phyloP scores from a whole-genome alignment of 2,888 invertebrate species.

The Malthinus seriepunctatus region DNA sequence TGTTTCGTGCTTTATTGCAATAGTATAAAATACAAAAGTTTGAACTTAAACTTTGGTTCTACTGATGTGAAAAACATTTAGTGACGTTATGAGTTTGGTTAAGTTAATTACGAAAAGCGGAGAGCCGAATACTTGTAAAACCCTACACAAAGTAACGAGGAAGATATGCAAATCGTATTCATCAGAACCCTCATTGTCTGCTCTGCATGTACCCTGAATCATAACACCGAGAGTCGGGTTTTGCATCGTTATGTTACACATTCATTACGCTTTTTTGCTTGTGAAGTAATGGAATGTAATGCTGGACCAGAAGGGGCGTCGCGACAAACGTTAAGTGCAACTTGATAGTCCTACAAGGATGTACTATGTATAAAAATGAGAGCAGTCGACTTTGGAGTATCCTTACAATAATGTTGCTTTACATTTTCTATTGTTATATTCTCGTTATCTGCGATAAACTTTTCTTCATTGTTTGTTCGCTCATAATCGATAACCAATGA shows the following conservation, averaged over 20 bases:
- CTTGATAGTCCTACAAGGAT: constrained; percentile 34
- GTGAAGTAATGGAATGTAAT: constrained; percentile 38
- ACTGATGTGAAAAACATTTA: constrained; percentile 20
- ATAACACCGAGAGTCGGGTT: constrained; percentile 37
- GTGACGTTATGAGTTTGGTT: constrained; percentile 39
- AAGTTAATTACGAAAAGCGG: constrained; percentile 45
- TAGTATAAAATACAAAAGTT: not conserved
- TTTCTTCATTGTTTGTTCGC: too few relatives aligned
- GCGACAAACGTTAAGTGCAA: constrained; percentile 34
- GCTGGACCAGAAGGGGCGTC: constrained; percentile 22
- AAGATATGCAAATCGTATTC: constrained; percentile 53
- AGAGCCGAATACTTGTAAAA: constrained; percentile 42
- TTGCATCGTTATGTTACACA: constrained; percentile 42
- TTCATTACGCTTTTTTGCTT: constrained; percentile 40
- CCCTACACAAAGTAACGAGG: constrained; percentile 51
- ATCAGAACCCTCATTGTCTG: constrained; percentile 50
- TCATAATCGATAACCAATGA: too few relatives aligned
- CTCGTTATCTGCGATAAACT: too few relatives aligned
- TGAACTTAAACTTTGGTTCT: not conserved
- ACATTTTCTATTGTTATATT: too few relatives aligned
- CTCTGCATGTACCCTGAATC: constrained; percentile 46
- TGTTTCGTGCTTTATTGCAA: constrained; percentile 7
- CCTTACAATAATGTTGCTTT: not conserved
- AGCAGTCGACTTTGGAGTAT: not conserved
- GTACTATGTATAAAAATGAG: constrained; percentile 10